phyloP scores from a whole-genome alignment of 2,797 vertebrate species.

The Gobionotothen gibberifrons region DNA sequence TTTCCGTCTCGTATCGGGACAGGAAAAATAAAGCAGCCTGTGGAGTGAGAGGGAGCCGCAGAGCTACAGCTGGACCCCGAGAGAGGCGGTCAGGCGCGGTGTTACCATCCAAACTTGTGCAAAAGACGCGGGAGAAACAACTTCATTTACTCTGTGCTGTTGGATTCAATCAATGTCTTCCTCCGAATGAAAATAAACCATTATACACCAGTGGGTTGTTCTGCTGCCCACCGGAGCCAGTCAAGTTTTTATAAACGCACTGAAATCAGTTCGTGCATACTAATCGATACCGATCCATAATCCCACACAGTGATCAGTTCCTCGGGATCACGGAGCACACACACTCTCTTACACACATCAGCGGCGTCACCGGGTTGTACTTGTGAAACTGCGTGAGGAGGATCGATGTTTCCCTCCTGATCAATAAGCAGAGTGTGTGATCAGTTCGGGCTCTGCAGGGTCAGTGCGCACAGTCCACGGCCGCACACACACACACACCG shows the following conservation, averaged over 20 bases:
- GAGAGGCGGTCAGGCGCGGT: not conserved
- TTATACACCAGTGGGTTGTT: not conserved
- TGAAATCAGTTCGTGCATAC: not conserved
- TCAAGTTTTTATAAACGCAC: not conserved
- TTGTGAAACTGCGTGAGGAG: conserved; percentile 52
- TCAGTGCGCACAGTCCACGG: conserved; percentile 45
- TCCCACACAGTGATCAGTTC: conserved; percentile 28
- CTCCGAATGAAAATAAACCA: not conserved
- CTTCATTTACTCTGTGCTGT: not conserved
- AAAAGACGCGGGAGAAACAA: conserved; percentile 1
- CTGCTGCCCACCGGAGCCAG: not conserved
- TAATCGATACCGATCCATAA: conserved; percentile 34
- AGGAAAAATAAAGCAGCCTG: not conserved
- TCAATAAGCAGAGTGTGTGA: conserved; percentile 59
- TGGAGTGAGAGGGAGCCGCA: not conserved
- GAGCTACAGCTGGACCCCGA: not conserved
- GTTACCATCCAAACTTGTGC: conserved; percentile 6
- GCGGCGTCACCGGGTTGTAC: conserved; percentile 35
- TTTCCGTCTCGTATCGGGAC: not conserved
- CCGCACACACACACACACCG: conserved; percentile 28
- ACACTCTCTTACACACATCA: not conserved
- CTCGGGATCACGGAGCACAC: conserved; percentile 18
- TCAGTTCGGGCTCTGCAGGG: conserved; percentile 49
- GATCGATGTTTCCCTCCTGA: conserved; percentile 41
- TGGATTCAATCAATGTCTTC: not conserved